phyloP scores from a whole-genome alignment of 2,888 invertebrate species.

The Lithophane ornitopus region DNA sequence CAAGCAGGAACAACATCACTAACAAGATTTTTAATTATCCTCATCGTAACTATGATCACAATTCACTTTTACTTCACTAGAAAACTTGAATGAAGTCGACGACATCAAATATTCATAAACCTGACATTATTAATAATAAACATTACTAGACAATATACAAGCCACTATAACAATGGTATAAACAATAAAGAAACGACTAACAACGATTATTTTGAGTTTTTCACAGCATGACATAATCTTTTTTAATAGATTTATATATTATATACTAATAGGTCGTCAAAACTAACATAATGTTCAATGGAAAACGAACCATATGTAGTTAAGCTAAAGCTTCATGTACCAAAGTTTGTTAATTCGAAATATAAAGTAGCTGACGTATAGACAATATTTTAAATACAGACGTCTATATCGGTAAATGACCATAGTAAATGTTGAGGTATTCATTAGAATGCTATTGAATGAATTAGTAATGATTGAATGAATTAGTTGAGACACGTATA shows the following conservation, averaged over 20 bases:
- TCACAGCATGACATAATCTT: background rate
- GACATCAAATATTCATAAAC: background rate
- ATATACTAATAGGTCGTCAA: no score
- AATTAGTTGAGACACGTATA: slow-evolving; percentile 17
- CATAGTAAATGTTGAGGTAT: background rate
- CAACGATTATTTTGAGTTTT: background rate
- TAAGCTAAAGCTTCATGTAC: background rate
- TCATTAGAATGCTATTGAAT: slow-evolving; percentile 17
- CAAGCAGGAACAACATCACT: background rate
- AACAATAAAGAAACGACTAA: background rate
- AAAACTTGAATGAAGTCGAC: slow-evolving; percentile 4
- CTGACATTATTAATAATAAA: background rate
- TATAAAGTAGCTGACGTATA: background rate
- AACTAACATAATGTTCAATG: background rate
- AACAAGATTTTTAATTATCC: slow-evolving; percentile 6
- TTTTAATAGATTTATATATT: no score
- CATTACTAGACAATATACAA: background rate
- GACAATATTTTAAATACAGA: slow-evolving; percentile 7
- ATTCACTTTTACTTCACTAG: background rate
- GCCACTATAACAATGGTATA: background rate
- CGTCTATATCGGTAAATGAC: slow-evolving; percentile 26
- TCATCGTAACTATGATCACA: background rate
- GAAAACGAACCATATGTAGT: background rate
- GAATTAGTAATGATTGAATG: slow-evolving; percentile 32
- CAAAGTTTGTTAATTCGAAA: background rate